Evolutionary conservation across 1,140 invertebrate species (phyloP).

Genomic region (Drosophila nigrodunni): DNA sequence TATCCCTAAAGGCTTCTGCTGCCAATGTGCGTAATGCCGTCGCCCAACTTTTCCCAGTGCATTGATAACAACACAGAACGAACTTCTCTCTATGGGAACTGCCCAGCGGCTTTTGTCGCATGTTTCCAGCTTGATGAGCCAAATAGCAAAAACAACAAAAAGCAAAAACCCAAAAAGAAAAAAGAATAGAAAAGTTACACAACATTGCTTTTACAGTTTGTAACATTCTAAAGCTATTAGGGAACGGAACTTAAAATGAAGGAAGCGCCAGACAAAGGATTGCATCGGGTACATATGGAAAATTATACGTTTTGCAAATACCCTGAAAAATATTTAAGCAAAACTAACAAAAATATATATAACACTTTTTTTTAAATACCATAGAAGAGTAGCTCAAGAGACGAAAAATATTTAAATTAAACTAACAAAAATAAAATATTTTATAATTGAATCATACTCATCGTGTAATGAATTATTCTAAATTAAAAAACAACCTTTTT

Average conservation of each 20-base stretch:
- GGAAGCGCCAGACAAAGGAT: not conserved
- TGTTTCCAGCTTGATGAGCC: slow-evolving; percentile 78
- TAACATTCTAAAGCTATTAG: slow-evolving; percentile 41
- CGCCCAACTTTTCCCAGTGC: slow-evolving; percentile 45
- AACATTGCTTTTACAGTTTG: slow-evolving; percentile 56
- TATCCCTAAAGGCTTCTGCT: slow-evolving; percentile 44
- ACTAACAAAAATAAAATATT: too few species aligned
- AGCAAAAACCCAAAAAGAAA: not conserved
- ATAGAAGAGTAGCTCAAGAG: too few species aligned
- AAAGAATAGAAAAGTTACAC: slow-evolving; percentile 54
- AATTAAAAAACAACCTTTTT: too few species aligned
- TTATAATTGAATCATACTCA: too few species aligned
- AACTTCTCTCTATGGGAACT: slow-evolving; percentile 44
- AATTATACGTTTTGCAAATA: not conserved
- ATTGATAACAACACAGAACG: slow-evolving; percentile 44
- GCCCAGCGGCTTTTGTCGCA: slow-evolving; percentile 67
- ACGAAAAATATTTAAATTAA: too few species aligned
- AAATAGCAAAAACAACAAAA: slow-evolving; percentile 31
- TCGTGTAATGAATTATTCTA: too few species aligned
- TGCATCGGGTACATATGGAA: not conserved
- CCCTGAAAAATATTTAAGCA: not conserved
- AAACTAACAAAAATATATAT: too few species aligned
- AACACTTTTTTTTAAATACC: too few species aligned
- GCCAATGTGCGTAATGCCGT: slow-evolving; percentile 52
- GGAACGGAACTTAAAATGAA: slow-evolving; percentile 1